Evolutionary conservation across 2,113 vertebrate species (phyloP), one percentile per base, ranked within the genome.

Genomic region (Bos javanicus): DNA sequence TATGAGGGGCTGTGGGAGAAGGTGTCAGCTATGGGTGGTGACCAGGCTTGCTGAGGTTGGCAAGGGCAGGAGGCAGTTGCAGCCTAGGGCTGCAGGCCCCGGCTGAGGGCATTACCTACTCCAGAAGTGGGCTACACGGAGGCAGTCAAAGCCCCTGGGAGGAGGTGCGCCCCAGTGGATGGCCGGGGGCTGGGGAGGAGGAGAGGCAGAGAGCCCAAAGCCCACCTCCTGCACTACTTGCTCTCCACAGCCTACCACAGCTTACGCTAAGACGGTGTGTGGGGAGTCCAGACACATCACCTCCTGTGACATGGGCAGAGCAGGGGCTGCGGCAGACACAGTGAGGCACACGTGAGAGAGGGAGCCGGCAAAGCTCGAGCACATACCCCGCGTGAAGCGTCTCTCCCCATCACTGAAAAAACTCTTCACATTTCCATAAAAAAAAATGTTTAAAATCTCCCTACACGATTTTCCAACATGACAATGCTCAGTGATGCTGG

Each of bases 311-410:
- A 15, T 8, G 36, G 11, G 28, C 21, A 76, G 50, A 91, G 48
- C 13, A 19, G 28, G 48, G 36, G 8, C 19, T 15, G 9, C 1
- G 12, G 2, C 15, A 54, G 43, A 54, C 2, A 2, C 2, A 2
- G 23, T 0, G 33, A 80, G 33, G 2, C 11, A 21, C 2, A 5
- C 1, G 1, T 64, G 36, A 15, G 10, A 81, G 57, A 30, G 13
- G 50, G 54, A 80, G 7, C 9, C 1, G 3, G 78, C 30, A 0
- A 28, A 87, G 48, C 26, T 33, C 26, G 11, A 60, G 43, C 21
- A 10, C 4, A 1, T 0, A 2, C 30, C 11, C 36, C 48, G 14
- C 3, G 14, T 15, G 48, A 36, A 17, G 6, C 21, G 28, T 46
- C 71, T 92, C 74, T 57, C 14, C 39, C 39, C 54, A 8, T 16